Base-by-base conservation (phyloP, 2,888 invertebrate genomes). In the Sipha maydis region DNA sequence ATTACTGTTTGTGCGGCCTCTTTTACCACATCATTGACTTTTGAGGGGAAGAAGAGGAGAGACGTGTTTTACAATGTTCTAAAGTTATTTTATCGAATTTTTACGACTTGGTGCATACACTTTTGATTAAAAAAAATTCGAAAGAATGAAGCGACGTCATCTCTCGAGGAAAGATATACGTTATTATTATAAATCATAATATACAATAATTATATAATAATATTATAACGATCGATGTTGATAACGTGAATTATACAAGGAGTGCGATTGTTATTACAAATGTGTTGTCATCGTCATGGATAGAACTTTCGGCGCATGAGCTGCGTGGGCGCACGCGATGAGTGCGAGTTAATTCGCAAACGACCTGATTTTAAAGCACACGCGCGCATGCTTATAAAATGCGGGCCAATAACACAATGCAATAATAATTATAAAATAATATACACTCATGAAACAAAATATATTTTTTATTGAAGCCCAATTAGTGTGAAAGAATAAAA, bases 401-500 rank as follows among this genome's bases (percentile, higher is more conserved):
- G 48, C 76, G 78, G 85, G 77, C 77, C 61, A 67, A 85, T 85
- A n/a, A 69, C 69, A 83, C 83, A 54, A 84, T 75, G 48, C 14
- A 31, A 31, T 21, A 69, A 69, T 78, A 48, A 78, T 85, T 48
- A 34, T 25, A 85, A 67, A 61, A 69, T 48, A 76, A 85, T 78
- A 56, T 41, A 75, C 61, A 85, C 61, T 38, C 41, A 76, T 84
- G 77, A 38, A 17, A 76, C 48, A 25, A 77, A 38, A 25, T 1
- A 69, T n/a, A 75, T 77, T 77, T 85, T 85, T 85, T 78, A 85
- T 85, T 78, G 85, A 78, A 54, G 78, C 34, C 34, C 85, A 85
- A 85, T 85, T 85, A 85, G 11, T 9, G 67, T 67, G 9, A 48
- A 71, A 48, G 31, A 71, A 84, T 61, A 83, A 84, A 83, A 83